Base-by-base conservation (phyloP, 2,113 vertebrate species). In the Pelmatolapia mariae region DNA sequence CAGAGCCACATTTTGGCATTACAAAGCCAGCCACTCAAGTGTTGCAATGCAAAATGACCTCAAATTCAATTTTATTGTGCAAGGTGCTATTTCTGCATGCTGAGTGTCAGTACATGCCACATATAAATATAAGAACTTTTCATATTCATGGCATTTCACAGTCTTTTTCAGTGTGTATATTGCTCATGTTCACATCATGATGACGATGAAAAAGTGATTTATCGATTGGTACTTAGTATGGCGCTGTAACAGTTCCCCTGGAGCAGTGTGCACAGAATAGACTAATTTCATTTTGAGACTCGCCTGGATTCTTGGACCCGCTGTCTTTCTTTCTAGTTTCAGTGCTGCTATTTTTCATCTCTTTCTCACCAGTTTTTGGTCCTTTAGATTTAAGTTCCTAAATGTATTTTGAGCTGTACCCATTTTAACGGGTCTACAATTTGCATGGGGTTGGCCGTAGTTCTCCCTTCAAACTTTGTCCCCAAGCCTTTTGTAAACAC, bases 401-500 rank as follows among this genome's bases (percentile, higher is more conserved):
- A 88, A 96, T 92, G 93, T 89, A 88, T 94, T 90, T 85, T 84
- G 87, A 94, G 89, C 95, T 93, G 91, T 93, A 96, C 91, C 90
- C 93, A 89, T 93, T 95, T 95, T 95, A 94, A 96, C 91, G 22
- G 6, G 93, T 95, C 96, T 91, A 94, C 91, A 96, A 82, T 96
- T 95, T 92, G 79, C 92, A 87, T 89, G 89, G 56, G 86, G 95
- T 84, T 80, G 26, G 33, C 73, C 53, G 10, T 26, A 52, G 16
- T 61, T 16, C 12, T 43, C 19, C 18, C 54, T 31, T 5, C 8
- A 11, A 81, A 82, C 52, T 78, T 90, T 94, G 95, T 96, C 89
- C 29, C 52, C 10, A 52, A 92, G 95, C 76, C 94, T 96, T 95
- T 87, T 92, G 81, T 84, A 96, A 97, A 97, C 95, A 96, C 96